phyloP scores from a whole-genome alignment of 2,888 invertebrate genomes.

The Eupithecia dodoneata region DNA sequence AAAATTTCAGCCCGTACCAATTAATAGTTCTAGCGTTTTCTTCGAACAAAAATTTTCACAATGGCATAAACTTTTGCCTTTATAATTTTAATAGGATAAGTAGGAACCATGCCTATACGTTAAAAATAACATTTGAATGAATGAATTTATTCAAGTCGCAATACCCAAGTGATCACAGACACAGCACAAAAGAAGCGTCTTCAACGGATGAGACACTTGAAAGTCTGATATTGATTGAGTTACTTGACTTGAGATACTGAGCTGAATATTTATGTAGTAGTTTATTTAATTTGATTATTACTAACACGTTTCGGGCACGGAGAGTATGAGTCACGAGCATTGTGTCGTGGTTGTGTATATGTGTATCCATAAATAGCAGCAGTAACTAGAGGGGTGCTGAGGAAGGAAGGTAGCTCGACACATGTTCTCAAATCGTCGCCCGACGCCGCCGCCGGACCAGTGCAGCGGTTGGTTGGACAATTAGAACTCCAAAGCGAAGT shows the following conservation, averaged over 20 bases:
- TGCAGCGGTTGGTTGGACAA: constrained; percentile 58
- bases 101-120: no score
- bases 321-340: constrained; percentile 65
- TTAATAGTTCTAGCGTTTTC: no score
- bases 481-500: constrained; percentile 68
- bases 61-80: no score
- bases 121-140: background rate
- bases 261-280: constrained; percentile 56
- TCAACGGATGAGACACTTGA: constrained; percentile 3
- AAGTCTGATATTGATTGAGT: constrained; percentile 20
- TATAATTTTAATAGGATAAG: no score
- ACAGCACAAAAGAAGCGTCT: background rate
- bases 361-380: constrained; percentile 67
- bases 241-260: constrained; percentile 45
- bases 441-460: constrained; percentile 35
- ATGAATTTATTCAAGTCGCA: background rate
- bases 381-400: constrained; percentile 59
- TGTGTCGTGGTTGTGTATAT: constrained; percentile 61
- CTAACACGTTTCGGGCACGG: constrained; percentile 58
- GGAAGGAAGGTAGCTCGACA: constrained; percentile 53
- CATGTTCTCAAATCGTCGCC: constrained; percentile 56
- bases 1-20: no score
- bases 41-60: no score
- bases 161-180: background rate
- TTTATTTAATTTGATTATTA: constrained; percentile 56